Percentiles rank a stretch among this genome's conserved stretches.
phyloP scores from a whole-genome alignment of 1,140 invertebrate species.

The Cydia splendana region DNA sequence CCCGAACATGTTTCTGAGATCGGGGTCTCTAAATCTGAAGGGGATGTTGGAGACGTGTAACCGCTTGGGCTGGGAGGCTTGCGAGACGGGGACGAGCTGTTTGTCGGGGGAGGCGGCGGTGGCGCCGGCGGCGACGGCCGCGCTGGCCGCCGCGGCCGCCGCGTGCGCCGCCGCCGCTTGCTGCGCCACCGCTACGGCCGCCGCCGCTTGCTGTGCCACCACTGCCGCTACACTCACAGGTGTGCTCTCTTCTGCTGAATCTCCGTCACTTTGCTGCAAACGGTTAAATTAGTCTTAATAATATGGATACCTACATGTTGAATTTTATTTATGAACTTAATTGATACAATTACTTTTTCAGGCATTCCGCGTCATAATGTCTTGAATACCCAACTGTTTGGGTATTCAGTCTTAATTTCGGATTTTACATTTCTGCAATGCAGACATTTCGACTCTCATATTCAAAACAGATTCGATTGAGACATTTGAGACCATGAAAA shows the following conservation, averaged over 20 bases:
- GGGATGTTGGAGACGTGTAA: slow-evolving; percentile 99
- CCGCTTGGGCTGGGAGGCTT: slow-evolving; percentile 87
- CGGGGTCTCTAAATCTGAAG: slow-evolving; percentile 98
- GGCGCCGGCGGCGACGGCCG: slow-evolving; percentile 80
- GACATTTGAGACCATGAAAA: too few species aligned
- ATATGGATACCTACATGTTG: neutral
- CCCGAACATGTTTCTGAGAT: slow-evolving; percentile 98
- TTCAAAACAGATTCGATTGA: too few species aligned
- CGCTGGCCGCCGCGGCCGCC: slow-evolving; percentile 83
- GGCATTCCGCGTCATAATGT: too few species aligned
- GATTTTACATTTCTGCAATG: too few species aligned
- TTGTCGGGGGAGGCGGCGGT: slow-evolving; percentile 58
- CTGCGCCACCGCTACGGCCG: slow-evolving; percentile 82
- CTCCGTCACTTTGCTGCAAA: slow-evolving; percentile 75
- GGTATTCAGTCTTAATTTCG: too few species aligned
- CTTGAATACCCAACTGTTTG: too few species aligned
- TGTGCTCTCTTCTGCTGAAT: slow-evolving; percentile 64
- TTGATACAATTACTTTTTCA: neutral
- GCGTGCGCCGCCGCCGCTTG: slow-evolving; percentile 83
- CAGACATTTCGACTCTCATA: too few species aligned
- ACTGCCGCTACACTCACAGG: slow-evolving; percentile 64
- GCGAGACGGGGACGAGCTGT: slow-evolving; percentile 71
- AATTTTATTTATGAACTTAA: neutral
- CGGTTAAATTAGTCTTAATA: slow-evolving; percentile 25
- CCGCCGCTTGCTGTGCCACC: slow-evolving; percentile 70